Evolutionary conservation across 2,888 invertebrate genomes (phyloP).

Genomic region (Phymatocera aterrima): DNA sequence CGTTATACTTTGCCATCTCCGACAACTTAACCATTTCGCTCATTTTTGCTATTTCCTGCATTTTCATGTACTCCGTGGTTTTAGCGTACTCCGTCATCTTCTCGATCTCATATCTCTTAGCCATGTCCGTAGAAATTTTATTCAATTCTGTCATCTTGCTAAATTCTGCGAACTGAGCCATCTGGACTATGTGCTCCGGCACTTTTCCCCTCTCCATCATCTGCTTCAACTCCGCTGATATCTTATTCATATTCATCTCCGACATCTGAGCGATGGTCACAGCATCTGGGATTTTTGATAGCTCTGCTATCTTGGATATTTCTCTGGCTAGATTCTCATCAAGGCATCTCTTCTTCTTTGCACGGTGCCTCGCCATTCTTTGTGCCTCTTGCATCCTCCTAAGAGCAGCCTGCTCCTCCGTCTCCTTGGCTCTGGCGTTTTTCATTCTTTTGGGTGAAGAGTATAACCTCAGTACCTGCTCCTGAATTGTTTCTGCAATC

Average conservation of each 20-base stretch:
- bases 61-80: conserved; percentile 71
- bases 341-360: conserved; percentile 72
- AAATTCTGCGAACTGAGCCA: conserved; percentile 72
- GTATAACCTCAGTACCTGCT: conserved; percentile 67
- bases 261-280: conserved; percentile 72
- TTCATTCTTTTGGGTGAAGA: conserved; percentile 71
- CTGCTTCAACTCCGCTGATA: conserved; percentile 72
- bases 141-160: conserved; percentile 72
- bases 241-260: conserved; percentile 73
- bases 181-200: conserved; percentile 73
- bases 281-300: conserved; percentile 72
- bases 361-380: conserved; percentile 71
- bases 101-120: conserved; percentile 72
- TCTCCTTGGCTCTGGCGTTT: conserved; percentile 70
- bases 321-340: conserved; percentile 72
- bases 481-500: conserved; percentile 70
- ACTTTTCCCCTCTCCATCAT: conserved; percentile 74
- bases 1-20: conserved; percentile 72
- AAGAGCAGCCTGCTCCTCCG: conserved; percentile 70
- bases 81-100: conserved; percentile 73
- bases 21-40: conserved; percentile 72
- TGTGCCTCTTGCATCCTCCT: conserved; percentile 73
- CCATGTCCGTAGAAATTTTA: conserved; percentile 72
- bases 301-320: conserved; percentile 72
- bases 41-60: conserved; percentile 72